Evolutionary conservation across 2,797 vertebrate species (phyloP).

Genomic region (Sphenodon punctatus): DNA sequence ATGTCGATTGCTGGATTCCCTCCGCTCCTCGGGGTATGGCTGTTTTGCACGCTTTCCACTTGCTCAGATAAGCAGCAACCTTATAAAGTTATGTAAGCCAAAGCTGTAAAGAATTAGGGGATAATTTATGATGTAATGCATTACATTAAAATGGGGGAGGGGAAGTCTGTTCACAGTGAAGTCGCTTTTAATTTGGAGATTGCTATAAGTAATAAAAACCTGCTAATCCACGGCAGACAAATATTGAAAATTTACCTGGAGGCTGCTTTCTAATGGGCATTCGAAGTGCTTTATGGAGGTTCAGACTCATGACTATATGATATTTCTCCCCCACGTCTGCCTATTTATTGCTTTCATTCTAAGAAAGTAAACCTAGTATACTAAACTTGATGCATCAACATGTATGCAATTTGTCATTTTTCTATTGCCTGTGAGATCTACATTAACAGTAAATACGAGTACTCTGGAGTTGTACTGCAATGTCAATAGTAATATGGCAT

Average conservation of each 20-base stretch:
- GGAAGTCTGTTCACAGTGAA: slow-evolving; percentile 26
- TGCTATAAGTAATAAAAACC: slow-evolving; percentile 46
- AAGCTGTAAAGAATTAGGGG: slow-evolving; percentile 56
- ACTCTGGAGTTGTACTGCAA: background rate
- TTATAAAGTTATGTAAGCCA: slow-evolving; percentile 42
- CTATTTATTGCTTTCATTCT: background rate
- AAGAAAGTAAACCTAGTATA: background rate
- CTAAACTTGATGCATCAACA: background rate
- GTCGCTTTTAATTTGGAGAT: no score
- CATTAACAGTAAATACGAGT: no score
- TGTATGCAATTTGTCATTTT: background rate
- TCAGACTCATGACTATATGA: background rate
- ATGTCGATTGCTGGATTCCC: slow-evolving; percentile 70
- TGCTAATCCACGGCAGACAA: slow-evolving; percentile 34
- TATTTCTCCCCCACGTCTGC: background rate
- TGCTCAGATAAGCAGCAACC: slow-evolving; percentile 75
- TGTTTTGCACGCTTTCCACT: slow-evolving; percentile 69
- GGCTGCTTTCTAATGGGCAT: slow-evolving; percentile 1
- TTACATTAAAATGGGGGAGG: slow-evolving; percentile 32
- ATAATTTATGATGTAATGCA: slow-evolving; percentile 69
- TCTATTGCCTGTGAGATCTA: background rate
- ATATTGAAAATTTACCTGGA: slow-evolving; percentile 17
- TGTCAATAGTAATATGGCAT: background rate
- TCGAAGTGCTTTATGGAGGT: background rate
- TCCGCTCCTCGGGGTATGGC: slow-evolving; percentile 65